These are phyloP conservation scores for Cyclopterus lumpus DNA, from an alignment of 2,797 vertebrate species.

Conservation along the genomic window DNA sequence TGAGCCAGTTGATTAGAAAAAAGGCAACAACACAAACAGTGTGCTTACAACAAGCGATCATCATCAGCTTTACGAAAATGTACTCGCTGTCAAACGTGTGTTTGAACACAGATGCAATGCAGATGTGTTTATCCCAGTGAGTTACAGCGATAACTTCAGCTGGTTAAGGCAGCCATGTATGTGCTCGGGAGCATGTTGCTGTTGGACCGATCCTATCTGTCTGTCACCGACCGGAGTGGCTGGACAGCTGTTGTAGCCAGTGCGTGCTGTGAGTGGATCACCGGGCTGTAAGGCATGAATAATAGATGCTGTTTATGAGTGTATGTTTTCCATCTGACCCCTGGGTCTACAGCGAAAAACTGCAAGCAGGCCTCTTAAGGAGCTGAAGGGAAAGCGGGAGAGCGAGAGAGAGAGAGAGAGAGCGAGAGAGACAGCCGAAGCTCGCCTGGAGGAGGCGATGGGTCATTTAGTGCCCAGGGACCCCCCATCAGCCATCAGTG, in stretches of 20 bases:
- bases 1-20: conserved; percentile 74
- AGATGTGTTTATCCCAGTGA: conserved; percentile 71
- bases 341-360: conserved; percentile 84
- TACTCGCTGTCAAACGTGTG: conserved; percentile 43
- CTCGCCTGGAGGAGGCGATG: conserved; percentile 69
- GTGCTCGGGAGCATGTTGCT: conserved; percentile 36
- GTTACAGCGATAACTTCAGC: conserved; percentile 41
- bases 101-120: conserved; percentile 60
- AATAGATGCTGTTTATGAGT: conserved; percentile 91
- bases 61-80: conserved; percentile 53
- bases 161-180: conserved; percentile 46
- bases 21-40: conserved; percentile 67
- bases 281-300: conserved; percentile 83
- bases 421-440: conserved; percentile 78
- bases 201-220: conserved; percentile 33
- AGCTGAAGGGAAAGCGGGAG: conserved; percentile 51
- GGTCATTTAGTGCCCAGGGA: conserved; percentile 77
- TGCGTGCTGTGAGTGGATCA: conserved; percentile 76
- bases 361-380: conserved; percentile 78
- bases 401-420: conserved; percentile 4
- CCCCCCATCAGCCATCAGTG: conserved; percentile 83
- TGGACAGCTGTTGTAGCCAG: conserved; percentile 74
- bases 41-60: conserved; percentile 55
- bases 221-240: conserved; percentile 55
- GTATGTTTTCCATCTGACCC: conserved; percentile 90